phyloP scores from a whole-genome alignment of 2,888 invertebrate species.

The Dicyrtomina minuta region DNA sequence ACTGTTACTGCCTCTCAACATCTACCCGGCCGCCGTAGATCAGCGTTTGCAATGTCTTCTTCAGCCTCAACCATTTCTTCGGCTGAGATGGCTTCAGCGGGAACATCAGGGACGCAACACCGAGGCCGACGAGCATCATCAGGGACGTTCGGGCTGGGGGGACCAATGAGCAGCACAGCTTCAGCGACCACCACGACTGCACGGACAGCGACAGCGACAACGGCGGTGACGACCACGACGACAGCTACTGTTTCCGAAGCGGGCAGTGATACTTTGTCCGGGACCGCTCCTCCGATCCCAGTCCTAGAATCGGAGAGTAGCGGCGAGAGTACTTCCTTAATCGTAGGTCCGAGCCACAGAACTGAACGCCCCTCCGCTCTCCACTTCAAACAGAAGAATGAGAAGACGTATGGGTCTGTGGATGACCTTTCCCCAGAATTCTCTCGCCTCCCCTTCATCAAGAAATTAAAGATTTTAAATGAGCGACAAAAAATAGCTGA shows the following conservation, averaged over 20 bases:
- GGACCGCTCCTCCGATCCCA: neutral
- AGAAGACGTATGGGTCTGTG: conserved; percentile 52
- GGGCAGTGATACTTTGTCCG: no score
- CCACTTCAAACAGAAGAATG: conserved; percentile 34
- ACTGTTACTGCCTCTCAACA: neutral
- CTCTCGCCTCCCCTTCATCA: conserved; percentile 80
- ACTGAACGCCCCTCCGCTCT: conserved; percentile 41
- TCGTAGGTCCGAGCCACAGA: no score
- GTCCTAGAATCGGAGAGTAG: neutral
- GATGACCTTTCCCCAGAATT: conserved; percentile 80
- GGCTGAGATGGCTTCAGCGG: neutral
- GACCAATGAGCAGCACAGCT: no score
- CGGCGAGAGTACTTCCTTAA: conserved; percentile 24
- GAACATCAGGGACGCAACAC: neutral
- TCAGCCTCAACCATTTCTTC: neutral
- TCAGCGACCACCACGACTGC: neutral
- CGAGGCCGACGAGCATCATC: neutral
- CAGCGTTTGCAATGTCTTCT: neutral
- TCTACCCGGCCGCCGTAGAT: neutral
- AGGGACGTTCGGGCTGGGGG: neutral
- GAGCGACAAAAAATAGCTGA: conserved; percentile 83
- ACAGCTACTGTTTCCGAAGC: neutral
- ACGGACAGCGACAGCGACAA: neutral
- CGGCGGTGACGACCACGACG: neutral
- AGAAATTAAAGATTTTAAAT: conserved; percentile 82